These are phyloP conservation scores for Sebastiscus albofasciatus DNA, from an alignment of 2,797 vertebrate genomes.

Conservation along the genomic window DNA sequence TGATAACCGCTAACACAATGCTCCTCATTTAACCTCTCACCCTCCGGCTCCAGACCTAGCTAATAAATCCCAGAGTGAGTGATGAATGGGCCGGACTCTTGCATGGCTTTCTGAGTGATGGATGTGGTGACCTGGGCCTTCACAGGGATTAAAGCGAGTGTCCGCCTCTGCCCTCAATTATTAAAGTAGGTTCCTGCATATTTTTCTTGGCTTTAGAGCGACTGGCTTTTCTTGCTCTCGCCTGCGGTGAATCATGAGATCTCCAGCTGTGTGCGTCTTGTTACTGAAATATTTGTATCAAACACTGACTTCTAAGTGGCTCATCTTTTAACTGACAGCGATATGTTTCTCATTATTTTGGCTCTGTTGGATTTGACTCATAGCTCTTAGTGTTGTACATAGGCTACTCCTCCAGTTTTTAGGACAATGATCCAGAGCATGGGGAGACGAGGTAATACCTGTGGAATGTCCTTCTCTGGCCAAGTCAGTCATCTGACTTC, in stretches of 20 bases:
- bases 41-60: constrained; percentile 60
- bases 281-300: constrained; percentile 6
- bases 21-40: constrained; percentile 72
- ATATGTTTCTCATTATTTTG: constrained; percentile 26
- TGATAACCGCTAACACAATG: constrained; percentile 68
- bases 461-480: constrained; percentile 19
- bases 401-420: constrained; percentile 9
- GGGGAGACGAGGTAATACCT: constrained; percentile 13
- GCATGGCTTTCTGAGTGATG: constrained; percentile 58
- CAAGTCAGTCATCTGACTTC: constrained; percentile 34
- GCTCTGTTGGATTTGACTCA: constrained; percentile 8
- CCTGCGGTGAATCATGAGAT: constrained; percentile 32
- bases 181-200: constrained; percentile 51
- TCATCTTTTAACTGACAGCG: neutral
- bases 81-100: constrained; percentile 62
- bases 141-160: constrained; percentile 58
- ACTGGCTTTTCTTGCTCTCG: neutral
- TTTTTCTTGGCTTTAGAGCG: constrained; percentile 46
- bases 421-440: constrained; percentile 2
- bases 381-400: neutral
- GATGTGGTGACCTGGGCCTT: constrained; percentile 55
- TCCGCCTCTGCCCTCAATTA: constrained; percentile 73
- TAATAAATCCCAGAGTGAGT: constrained; percentile 76
- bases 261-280: constrained; percentile 13
- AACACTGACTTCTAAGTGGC: neutral